Percentiles rank a stretch among this genome's conserved stretches.
Evolutionary conservation across 2,797 vertebrate species (phyloP).

Genomic region (Squalus acanthias): DNA sequence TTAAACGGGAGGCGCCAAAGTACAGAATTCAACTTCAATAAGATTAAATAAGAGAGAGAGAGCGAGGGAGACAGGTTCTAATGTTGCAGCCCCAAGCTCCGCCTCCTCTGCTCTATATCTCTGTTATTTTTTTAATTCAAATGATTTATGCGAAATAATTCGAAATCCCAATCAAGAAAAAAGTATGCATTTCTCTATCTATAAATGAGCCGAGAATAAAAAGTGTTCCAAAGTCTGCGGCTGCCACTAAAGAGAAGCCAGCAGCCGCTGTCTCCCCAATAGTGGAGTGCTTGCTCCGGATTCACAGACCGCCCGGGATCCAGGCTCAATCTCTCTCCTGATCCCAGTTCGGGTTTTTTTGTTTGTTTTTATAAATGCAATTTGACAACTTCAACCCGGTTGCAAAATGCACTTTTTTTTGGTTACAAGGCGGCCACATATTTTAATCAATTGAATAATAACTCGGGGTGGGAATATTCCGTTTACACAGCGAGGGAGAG

Average conservation of each 20-base stretch:
- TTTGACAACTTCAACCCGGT: too few species aligned
- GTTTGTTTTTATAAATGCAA: background rate
- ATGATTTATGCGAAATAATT: background rate
- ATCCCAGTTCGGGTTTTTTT: background rate
- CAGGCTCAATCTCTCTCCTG: background rate
- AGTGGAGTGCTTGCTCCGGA: background rate
- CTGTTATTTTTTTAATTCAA: background rate
- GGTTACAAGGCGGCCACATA: background rate
- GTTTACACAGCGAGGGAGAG: background rate
- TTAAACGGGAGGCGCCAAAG: background rate
- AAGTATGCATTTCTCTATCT: too few species aligned
- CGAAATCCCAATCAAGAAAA: background rate
- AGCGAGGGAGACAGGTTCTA: background rate
- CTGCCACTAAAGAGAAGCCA: background rate
- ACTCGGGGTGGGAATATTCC: background rate
- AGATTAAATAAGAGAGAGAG: constrained; percentile 4
- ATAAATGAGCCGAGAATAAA: background rate
- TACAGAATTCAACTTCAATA: background rate
- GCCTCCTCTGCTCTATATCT: background rate
- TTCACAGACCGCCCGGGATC: background rate
- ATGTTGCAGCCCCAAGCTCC: background rate
- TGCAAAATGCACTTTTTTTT: background rate
- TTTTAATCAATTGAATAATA: background rate
- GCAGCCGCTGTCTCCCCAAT: too few species aligned
- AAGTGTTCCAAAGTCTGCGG: background rate